Evolutionary conservation across 2,797 vertebrate genomes (phyloP), one percentile per base, ranked within the genome.

Genomic region (Microcaecilia unicolor): DNA sequence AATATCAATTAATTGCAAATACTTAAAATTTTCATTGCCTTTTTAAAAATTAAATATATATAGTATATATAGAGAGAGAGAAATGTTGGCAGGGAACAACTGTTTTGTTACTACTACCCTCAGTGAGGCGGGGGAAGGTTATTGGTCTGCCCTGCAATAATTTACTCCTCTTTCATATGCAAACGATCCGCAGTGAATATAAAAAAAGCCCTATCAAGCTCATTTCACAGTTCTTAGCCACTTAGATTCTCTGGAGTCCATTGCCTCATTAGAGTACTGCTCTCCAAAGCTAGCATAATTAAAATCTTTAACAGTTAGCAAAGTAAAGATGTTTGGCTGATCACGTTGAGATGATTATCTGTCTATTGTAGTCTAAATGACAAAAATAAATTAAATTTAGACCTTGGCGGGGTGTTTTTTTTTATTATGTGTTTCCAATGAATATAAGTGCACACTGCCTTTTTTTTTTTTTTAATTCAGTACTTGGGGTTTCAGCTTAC

Each of bases 271-370:
- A 98, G 92, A 86, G 91, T 92, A 89, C 78, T 91, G 89, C 93
- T 97, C 91, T 95, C 93, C 90, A 97, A 93, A 96, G 96, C 91
- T 82, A 72, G 89, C 89, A 86, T 97, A 99, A 99, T 98, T 98
- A 98, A 98, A 97, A 97, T 96, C 93, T 93, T 98, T 91, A 98
- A 91, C 91, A 95, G 94, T 95, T 97, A 97, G 94, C 90, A 97
- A 94, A 98, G 94, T 93, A 92, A 95, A 97, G 93, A 96, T 96
- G 90, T 93, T 95, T 92, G 90, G 92, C 93, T 92, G 92, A 98
- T 98, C 90, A 73, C 83, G 82, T 92, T 93, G 90, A 95, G 93
- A 97, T 97, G 91, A 93, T 92, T 93, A 93, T 92, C 91, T 91
- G 65, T 56, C 78, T 85, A 80, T 82, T 86, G 89, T 94, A 92